phyloP scores from a whole-genome alignment of 2,888 invertebrate species.

The Ornithoptera priamus region DNA sequence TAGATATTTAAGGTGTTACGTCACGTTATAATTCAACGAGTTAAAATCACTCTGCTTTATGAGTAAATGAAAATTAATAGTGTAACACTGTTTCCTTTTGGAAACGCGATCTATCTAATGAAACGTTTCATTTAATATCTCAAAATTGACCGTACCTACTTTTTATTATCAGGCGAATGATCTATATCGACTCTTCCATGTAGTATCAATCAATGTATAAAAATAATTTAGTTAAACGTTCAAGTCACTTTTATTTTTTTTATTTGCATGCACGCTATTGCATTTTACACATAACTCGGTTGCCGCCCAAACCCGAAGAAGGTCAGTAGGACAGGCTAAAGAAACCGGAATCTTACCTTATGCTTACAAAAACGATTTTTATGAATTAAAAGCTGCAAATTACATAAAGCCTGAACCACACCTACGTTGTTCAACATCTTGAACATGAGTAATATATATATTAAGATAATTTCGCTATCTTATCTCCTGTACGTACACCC shows the following conservation, averaged over 20 bases:
- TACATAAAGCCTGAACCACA: slow-evolving; percentile 33
- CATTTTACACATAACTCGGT: neutral
- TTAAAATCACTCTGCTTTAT: too few relatives aligned
- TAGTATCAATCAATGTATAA: neutral
- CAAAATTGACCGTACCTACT: too few relatives aligned
- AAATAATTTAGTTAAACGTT: neutral
- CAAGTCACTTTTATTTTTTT: neutral
- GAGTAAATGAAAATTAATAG: too few relatives aligned
- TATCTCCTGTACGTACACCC: slow-evolving; percentile 32
- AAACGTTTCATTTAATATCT: too few relatives aligned
- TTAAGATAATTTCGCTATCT: slow-evolving; percentile 34
- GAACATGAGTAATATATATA: slow-evolving; percentile 25
- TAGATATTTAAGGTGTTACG: too few relatives aligned
- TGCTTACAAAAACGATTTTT: slow-evolving; percentile 3
- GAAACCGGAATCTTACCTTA: slow-evolving; percentile 1
- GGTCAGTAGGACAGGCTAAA: slow-evolving; percentile 1
- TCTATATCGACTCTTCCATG: too few relatives aligned
- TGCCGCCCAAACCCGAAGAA: neutral
- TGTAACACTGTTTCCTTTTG: too few relatives aligned
- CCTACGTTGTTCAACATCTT: slow-evolving; percentile 3
- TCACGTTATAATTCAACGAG: too few relatives aligned
- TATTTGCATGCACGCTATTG: neutral
- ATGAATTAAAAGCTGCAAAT: neutral
- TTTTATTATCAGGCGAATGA: too few relatives aligned
- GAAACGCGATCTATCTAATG: too few relatives aligned